These are phyloP conservation scores for Siniperca obscura DNA, from an alignment of 2,797 vertebrate species.

Conservation along the genomic window DNA sequence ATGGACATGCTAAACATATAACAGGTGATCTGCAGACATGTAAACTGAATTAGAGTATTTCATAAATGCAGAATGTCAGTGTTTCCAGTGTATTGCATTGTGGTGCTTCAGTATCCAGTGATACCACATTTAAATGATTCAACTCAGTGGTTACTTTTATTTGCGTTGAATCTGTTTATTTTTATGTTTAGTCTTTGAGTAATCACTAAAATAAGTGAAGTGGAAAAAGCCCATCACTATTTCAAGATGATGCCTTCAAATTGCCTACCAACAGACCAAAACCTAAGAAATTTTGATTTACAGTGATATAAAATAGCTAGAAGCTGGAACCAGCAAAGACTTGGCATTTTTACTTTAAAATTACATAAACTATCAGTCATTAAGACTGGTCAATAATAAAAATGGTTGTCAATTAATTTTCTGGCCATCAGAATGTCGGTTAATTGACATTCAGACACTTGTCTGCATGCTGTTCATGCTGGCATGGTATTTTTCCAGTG, in stretches of 20 bases:
- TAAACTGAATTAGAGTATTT: not conserved
- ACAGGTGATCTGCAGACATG: not conserved
- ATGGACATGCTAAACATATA: not conserved
- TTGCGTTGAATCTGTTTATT: not conserved
- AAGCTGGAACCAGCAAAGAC: not conserved
- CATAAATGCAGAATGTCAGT: not conserved
- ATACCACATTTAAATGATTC: not conserved
- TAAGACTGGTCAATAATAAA: no score
- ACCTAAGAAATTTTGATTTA: not conserved
- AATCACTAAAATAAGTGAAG: no score
- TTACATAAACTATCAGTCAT: not conserved
- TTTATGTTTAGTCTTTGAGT: no score
- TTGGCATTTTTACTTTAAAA: not conserved
- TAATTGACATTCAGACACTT: constrained; percentile 1
- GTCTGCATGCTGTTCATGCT: not conserved
- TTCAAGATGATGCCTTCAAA: not conserved
- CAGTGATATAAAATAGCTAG: not conserved
- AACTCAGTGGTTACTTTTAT: not conserved
- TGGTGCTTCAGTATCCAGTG: not conserved
- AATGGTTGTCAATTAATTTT: not conserved
- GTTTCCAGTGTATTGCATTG: not conserved
- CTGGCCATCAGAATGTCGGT: not conserved
- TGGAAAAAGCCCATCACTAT: not conserved
- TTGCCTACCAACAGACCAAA: not conserved
- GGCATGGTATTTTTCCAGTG: not conserved